Evolutionary conservation across 2,113 vertebrate genomes (phyloP).

Genomic region (Bucco capensis): DNA sequence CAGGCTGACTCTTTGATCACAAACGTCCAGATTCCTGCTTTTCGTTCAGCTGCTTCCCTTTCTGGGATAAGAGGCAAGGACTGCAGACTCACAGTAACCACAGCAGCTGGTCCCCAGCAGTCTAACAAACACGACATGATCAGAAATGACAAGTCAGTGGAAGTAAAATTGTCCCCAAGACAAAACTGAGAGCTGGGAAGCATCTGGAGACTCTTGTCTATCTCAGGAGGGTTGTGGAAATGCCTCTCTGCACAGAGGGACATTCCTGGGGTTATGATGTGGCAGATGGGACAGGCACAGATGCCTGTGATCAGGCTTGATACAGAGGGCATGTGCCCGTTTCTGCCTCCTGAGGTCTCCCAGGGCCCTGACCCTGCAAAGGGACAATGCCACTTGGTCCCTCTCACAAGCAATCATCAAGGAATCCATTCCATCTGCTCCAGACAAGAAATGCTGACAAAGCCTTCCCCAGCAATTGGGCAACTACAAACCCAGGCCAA

Average conservation of each 20-base stretch:
- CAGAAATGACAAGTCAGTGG: not conserved
- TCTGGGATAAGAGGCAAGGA: not conserved
- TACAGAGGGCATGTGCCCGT: fast-evolving
- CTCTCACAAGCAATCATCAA: not conserved
- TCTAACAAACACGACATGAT: not conserved
- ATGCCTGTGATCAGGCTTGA: not conserved
- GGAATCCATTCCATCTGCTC: not conserved
- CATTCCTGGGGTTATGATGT: fast-evolving
- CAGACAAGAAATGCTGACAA: not conserved
- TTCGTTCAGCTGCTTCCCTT: not conserved
- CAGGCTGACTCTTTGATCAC: not conserved
- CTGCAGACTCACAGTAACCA: not conserved
- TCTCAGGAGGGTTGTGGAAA: not conserved
- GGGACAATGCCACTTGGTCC: not conserved
- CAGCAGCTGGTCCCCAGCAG: not conserved
- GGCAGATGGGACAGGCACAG: not conserved
- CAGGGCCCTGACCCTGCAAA: not conserved
- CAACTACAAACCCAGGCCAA: not conserved
- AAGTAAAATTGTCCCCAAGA: not conserved
- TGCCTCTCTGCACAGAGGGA: no score
- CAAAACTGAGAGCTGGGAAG: not conserved
- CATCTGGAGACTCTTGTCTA: not conserved
- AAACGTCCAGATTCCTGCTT: not conserved
- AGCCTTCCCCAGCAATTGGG: not conserved
- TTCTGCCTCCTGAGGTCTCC: not conserved